A percentile compares a stretch with the other conserved stretches of the same genome.
Conservation (phyloP, 2,797 vertebrate species). For the Sebastes itinus region DNA sequence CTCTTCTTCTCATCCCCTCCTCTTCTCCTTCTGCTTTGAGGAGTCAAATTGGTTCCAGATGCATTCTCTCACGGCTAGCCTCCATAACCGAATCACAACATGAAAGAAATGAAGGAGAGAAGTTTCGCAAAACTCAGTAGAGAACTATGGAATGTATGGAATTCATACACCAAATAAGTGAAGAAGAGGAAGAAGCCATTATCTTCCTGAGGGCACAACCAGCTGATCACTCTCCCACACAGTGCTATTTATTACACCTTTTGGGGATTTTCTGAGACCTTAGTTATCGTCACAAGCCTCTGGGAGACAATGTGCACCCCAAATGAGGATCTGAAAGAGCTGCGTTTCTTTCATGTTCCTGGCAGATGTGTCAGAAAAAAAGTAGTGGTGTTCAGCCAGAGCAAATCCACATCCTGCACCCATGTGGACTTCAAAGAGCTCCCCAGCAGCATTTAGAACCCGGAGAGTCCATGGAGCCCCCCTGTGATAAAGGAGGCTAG, state of each 20-base stretch:
- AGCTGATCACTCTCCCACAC: not conserved
- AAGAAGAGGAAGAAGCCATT: not conserved
- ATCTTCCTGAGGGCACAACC: not conserved
- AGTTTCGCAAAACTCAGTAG: conserved; percentile 18
- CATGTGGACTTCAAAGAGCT: conserved; percentile 80
- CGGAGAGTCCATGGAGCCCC: not conserved
- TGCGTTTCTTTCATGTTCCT: conserved; percentile 68
- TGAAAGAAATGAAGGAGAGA: conserved; percentile 48
- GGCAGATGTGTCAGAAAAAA: conserved; percentile 68
- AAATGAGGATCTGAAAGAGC: conserved; percentile 67
- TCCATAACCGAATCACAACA: conserved; percentile 53
- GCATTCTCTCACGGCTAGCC: conserved; percentile 70
- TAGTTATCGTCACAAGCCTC: not conserved
- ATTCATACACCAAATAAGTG: conserved; percentile 21
- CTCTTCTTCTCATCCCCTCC: conserved; percentile 23
- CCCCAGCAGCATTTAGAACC: not conserved
- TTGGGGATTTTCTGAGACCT: not conserved
- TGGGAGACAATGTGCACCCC: conserved; percentile 58
- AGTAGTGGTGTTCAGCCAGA: conserved; percentile 65
- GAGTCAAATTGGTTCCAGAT: conserved; percentile 83
- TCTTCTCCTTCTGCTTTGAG: conserved; percentile 61
- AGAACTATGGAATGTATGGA: conserved; percentile 37
- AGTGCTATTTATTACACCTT: conserved; percentile 10
- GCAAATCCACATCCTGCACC: conserved; percentile 77
- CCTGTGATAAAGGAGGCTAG: not conserved